Percentiles rank a stretch among this genome's conserved stretches.
Conservation (phyloP, 2,113 vertebrate species). For the Misgurnus mizolepis region DNA sequence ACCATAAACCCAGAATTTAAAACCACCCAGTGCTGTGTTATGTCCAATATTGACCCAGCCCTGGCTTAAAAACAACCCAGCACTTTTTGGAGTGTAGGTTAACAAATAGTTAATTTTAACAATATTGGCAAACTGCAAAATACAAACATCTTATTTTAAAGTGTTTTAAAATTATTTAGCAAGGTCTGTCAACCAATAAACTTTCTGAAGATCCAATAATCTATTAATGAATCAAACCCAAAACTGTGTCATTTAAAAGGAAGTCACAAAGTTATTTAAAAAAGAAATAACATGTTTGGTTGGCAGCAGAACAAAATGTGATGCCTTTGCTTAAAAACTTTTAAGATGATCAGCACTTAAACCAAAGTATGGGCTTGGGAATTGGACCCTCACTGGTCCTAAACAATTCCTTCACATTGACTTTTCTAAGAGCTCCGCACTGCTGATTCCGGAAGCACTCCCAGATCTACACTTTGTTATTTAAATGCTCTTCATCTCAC, state of each 20-base stretch:
- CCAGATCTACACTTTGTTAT: conserved; percentile 49
- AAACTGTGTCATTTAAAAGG: neutral
- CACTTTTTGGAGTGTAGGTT: too few relatives aligned
- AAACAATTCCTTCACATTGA: conserved; percentile 40
- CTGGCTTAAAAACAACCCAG: too few relatives aligned
- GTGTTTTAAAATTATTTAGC: too few relatives aligned
- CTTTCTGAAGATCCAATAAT: too few relatives aligned
- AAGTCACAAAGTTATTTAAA: neutral
- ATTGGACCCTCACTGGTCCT: conserved; percentile 38
- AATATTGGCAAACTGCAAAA: too few relatives aligned
- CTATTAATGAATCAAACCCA: too few relatives aligned
- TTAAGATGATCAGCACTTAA: conserved; percentile 42
- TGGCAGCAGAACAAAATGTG: neutral
- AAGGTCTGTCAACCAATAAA: too few relatives aligned
- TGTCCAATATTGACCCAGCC: too few relatives aligned
- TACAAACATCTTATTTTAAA: too few relatives aligned
- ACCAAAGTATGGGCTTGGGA: conserved; percentile 35
- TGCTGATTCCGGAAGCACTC: conserved; percentile 38
- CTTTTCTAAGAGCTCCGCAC: conserved; percentile 32
- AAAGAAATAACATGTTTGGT: neutral
- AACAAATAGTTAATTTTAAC: too few relatives aligned
- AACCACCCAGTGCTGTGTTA: too few relatives aligned
- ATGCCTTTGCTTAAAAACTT: conserved; percentile 41
- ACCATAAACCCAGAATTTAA: too few relatives aligned
- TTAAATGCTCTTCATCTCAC: conserved; percentile 47